Evolutionary conservation across 2,113 vertebrate species (phyloP).

Genomic region (Hippolais icterina): DNA sequence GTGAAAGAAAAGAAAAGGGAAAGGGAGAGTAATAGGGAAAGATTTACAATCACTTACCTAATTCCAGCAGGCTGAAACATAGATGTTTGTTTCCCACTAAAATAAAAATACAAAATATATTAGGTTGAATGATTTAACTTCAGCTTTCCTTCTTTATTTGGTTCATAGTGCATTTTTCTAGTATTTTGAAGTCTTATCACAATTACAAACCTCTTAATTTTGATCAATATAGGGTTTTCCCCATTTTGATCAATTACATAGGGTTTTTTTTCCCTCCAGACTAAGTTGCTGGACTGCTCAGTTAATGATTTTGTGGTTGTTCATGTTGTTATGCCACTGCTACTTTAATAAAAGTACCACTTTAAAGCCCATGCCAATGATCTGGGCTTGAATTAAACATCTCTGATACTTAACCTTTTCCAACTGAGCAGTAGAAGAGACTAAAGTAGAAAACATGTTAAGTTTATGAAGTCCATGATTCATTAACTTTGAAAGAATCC

Average conservation of each 20-base stretch:
- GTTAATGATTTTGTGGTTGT: not conserved
- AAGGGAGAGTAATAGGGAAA: accelerated
- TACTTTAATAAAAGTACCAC: not conserved
- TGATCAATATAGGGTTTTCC: not conserved
- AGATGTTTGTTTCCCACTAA: not conserved
- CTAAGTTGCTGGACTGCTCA: not conserved
- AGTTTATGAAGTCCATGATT: not conserved
- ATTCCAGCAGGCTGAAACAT: not conserved
- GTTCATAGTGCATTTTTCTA: not conserved
- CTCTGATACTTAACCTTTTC: not conserved
- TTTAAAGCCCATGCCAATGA: not conserved
- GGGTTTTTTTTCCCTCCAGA: accelerated
- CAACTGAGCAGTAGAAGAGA: not conserved
- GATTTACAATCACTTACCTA: not conserved
- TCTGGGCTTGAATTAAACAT: not conserved
- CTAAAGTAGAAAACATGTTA: not conserved
- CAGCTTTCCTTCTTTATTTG: not conserved
- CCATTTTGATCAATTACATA: not conserved
- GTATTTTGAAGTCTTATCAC: not conserved
- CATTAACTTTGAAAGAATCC: not conserved
- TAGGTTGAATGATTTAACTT: not conserved
- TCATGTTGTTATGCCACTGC: not conserved
- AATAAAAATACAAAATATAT: not conserved
- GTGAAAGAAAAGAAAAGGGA: not conserved
- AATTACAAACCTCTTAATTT: not conserved